Percentiles rank a stretch among this genome's conserved stretches.
These are phyloP conservation scores for Podarcis muralis DNA, from an alignment of 2,113 vertebrate species.

Conservation along the genomic window DNA sequence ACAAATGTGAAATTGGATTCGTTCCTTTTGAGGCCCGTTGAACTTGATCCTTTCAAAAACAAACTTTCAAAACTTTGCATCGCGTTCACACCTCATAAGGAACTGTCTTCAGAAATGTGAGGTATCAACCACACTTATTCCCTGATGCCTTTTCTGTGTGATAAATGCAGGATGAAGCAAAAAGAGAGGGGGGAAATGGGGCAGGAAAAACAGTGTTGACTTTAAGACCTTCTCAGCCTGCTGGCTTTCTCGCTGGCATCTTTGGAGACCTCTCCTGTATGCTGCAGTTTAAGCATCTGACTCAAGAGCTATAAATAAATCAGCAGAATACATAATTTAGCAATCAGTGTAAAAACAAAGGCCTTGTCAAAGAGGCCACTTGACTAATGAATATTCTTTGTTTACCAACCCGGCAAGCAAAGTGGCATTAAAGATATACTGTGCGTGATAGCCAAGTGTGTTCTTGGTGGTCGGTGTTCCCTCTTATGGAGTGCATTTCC, in stretches of 20 bases:
- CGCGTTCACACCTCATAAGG: too few relatives aligned
- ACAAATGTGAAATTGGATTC: too few relatives aligned
- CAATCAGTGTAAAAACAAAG: conserved; percentile 30
- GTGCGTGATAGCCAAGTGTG: neutral
- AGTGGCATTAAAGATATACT: conserved; percentile 20
- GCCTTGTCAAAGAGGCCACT: neutral
- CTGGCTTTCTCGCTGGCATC: neutral
- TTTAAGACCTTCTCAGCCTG: neutral
- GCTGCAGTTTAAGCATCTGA: conserved; percentile 26
- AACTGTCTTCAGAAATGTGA: too few relatives aligned
- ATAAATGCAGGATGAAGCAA: neutral
- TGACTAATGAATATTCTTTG: conserved; percentile 6
- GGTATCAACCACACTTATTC: neutral
- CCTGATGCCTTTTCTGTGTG: neutral
- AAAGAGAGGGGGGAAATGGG: neutral
- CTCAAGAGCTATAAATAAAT: conserved; percentile 32
- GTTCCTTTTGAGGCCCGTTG: too few relatives aligned
- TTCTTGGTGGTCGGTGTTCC: neutral
- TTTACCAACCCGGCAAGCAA: conserved; percentile 2
- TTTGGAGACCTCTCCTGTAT: neutral
- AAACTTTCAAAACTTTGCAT: too few relatives aligned
- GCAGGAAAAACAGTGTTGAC: neutral
- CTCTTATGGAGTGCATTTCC: too few relatives aligned
- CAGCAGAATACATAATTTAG: conserved; percentile 27
- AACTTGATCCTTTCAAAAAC: too few relatives aligned